Base-by-base conservation (phyloP, 2,113 vertebrate genomes). In the Lophura nycthemera region DNA sequence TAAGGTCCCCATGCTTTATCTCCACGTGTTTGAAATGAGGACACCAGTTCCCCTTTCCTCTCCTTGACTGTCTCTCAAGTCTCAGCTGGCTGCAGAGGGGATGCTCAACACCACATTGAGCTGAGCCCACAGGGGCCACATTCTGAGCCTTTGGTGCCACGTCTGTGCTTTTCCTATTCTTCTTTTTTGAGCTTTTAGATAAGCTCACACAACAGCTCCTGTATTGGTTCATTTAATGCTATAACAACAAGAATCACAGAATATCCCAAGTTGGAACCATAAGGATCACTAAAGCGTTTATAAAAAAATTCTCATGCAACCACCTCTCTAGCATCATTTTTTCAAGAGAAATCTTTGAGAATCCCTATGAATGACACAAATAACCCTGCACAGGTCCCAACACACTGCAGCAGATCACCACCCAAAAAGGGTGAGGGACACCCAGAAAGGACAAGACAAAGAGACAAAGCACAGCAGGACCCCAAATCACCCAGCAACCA, bases 61-160 rank as follows among this genome's bases (percentile, higher is more conserved):
- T 57, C 52, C 87, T 29, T 2, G 1, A 8, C 21, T 25, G 10
- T 0, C 19, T 13, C 43, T 45, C 48, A 18, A 10, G 66, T 2
- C 40, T 8, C 52, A 24, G 0, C 18, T 16, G 59, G 43, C 73
- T 65, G 38, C 77, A 13, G 20, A 17, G 13, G 25, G 45, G 48
- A 30, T 43, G 50, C 47, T 13, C 71, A 69, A 25, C 2, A 15
- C 36, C 24, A 11, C 5, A 19, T 6, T 0, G 72, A 67, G 71
- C 30, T 47, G 29, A 64, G 27, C 60, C 70, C 52, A 54, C 13
- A 16, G 27, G 27, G 52, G 14, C 50, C 50, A 52, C 22, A 27
- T 27, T 3, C 6, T 32, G 7, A 5, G 25, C 24, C 8, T 16
- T 25, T 12, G 5, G 1, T 0, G 2, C 8, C 40, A 3, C 1